These are phyloP conservation scores for Chloropsis hardwickii DNA, from an alignment of 2,113 vertebrate species.

Conservation along the genomic window DNA sequence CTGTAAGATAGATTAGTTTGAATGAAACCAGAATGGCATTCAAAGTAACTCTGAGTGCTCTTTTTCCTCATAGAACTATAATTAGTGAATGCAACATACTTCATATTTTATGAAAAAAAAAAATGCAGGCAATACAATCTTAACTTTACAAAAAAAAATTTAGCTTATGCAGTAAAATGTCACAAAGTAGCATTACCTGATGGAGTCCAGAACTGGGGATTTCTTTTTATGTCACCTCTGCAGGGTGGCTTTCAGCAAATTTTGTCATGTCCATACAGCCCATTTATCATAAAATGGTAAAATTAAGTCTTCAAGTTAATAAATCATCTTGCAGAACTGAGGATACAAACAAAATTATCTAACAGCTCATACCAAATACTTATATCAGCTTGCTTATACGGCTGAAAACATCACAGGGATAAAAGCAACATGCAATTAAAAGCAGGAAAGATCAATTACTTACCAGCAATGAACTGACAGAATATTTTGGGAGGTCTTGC, in stretches of 20 bases:
- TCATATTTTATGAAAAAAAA: background rate
- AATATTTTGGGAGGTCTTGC: background rate
- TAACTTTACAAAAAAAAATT: background rate
- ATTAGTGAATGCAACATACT: background rate
- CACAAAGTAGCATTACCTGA: background rate
- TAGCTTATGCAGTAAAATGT: background rate
- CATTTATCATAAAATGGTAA: background rate
- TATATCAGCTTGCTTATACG: background rate
- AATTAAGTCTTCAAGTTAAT: background rate
- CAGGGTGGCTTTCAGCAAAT: background rate
- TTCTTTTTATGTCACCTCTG: background rate
- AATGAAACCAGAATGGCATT: background rate
- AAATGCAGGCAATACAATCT: background rate
- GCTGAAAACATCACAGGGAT: background rate
- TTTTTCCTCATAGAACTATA: background rate
- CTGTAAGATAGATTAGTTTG: background rate
- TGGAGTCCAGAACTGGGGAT: background rate
- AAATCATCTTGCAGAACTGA: background rate
- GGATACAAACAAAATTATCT: background rate
- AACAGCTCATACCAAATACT: background rate
- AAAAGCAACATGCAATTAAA: background rate
- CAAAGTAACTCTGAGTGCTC: background rate
- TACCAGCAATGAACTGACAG: background rate
- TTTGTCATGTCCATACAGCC: accelerated
- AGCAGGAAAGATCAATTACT: background rate